Conservation (phyloP, 2,113 vertebrate genomes). For the Pituophis catenifer region DNA sequence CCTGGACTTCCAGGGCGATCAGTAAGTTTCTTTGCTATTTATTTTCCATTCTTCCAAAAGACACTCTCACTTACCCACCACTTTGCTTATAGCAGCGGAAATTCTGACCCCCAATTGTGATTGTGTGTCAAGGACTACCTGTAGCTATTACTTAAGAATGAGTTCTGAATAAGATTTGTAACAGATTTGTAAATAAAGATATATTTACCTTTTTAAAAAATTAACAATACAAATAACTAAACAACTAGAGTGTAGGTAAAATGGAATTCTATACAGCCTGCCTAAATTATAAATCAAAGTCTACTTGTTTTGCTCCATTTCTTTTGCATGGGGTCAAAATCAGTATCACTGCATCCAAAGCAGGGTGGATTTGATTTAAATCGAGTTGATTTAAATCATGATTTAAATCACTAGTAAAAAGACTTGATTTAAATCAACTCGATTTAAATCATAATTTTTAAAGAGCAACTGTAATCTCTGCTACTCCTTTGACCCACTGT, state of each 20-base stretch:
- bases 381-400: no score
- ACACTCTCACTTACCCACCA: background rate
- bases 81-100: background rate
- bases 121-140: background rate
- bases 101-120: background rate
- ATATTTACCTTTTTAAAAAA: constrained; percentile 51
- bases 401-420: no score
- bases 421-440: no score
- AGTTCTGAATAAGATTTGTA: constrained; percentile 58
- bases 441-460: no score
- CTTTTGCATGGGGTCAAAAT: background rate
- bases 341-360: background rate
- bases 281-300: background rate
- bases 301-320: background rate
- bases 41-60: background rate
- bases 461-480: no score
- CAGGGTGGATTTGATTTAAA: no score
- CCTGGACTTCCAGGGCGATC: constrained; percentile 85
- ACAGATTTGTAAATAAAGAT: constrained; percentile 60
- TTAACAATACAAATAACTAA: background rate
- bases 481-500: no score
- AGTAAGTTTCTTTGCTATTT: constrained; percentile 51
- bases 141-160: constrained; percentile 34
- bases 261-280: background rate
- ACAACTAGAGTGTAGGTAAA: background rate